Conservation (phyloP, 37 sponge, comb jelly and placozoan genomes). For the Crambe crambe region DNA sequence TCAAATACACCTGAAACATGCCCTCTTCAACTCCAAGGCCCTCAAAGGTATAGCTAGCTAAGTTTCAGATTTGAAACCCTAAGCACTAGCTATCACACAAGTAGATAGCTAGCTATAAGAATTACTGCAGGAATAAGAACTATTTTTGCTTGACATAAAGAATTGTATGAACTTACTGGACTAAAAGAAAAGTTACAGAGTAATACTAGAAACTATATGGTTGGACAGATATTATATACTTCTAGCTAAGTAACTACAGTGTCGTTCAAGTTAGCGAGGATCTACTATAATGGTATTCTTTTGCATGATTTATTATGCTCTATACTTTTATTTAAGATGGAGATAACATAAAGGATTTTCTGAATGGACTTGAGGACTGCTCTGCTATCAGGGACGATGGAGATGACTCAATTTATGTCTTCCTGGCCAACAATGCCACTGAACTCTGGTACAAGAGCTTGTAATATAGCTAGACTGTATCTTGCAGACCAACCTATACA, state of each 20-base stretch:
- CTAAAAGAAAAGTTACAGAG: background rate
- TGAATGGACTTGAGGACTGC: constrained; percentile 43
- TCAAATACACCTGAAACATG: constrained; percentile 33
- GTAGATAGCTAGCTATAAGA: too few species aligned
- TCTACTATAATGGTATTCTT: background rate
- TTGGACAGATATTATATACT: background rate
- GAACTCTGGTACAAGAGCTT: constrained; percentile 27
- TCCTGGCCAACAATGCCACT: constrained; percentile 39
- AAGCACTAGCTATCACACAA: too few species aligned
- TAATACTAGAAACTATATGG: background rate
- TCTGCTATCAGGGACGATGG: constrained; percentile 29
- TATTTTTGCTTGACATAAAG: too few species aligned
- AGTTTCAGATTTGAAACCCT: too few species aligned
- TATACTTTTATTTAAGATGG: constrained; percentile 14
- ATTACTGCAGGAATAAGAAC: too few species aligned
- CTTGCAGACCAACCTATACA: too few species aligned
- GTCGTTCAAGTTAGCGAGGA: background rate
- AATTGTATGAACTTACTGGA: too few species aligned
- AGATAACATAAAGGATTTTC: constrained; percentile 35
- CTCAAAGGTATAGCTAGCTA: constrained; percentile 12
- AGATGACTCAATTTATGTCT: constrained; percentile 26
- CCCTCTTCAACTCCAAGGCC: constrained; percentile 10
- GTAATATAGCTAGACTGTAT: too few species aligned
- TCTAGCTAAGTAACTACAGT: background rate
- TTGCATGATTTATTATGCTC: background rate